Conservation (phyloP, 35 echinoderm and acorn worm genomes). For the Amphiura filiformis region DNA sequence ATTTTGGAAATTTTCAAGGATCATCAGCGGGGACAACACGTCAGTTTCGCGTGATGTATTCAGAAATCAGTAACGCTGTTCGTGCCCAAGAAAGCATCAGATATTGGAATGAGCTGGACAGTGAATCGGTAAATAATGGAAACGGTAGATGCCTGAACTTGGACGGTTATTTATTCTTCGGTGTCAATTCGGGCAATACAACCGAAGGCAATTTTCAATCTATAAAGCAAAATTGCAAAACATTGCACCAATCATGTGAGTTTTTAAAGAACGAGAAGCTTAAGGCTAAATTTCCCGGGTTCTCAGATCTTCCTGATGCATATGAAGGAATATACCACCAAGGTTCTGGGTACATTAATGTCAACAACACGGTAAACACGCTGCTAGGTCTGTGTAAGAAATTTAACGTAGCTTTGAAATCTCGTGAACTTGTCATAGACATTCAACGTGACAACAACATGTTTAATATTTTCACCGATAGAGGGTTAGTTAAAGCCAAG, state of each 20-base stretch:
- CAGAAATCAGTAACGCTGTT: neutral
- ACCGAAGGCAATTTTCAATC: neutral
- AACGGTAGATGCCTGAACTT: neutral
- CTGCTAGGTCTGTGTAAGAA: neutral
- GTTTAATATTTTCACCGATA: neutral
- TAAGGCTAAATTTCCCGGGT: neutral
- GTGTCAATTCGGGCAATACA: neutral
- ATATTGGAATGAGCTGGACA: neutral
- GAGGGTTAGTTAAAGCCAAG: neutral
- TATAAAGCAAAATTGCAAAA: neutral
- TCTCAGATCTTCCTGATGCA: neutral
- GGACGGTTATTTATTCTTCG: neutral
- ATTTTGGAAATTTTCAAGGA: neutral
- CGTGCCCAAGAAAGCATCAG: neutral
- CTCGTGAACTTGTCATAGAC: neutral
- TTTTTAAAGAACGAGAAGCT: neutral
- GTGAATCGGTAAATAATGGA: neutral
- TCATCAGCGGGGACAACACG: neutral
- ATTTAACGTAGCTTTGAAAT: neutral
- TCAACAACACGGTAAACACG: neutral
- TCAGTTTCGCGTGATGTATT: neutral
- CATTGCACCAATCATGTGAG: neutral
- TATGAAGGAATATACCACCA: neutral
- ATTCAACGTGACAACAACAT: neutral
- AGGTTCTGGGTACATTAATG: neutral